Percentiles rank a stretch among this genome's conserved stretches.
Conservation (phyloP, 2,797 vertebrate genomes). For the Podarcis siculus region DNA sequence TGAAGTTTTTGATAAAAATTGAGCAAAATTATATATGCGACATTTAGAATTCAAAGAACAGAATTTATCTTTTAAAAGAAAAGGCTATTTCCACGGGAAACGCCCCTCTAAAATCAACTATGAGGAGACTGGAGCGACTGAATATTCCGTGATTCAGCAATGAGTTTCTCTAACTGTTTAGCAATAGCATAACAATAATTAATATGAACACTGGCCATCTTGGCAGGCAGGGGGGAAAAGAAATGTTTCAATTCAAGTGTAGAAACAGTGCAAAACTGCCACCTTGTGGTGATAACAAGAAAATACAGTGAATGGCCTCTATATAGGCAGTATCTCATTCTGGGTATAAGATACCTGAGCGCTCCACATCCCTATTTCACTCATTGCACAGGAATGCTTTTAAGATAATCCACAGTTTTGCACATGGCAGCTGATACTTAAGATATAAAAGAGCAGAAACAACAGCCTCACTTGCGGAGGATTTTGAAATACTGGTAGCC, state of each 20-base stretch:
- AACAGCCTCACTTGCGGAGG: not conserved
- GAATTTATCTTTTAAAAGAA: not conserved
- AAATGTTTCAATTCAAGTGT: not conserved
- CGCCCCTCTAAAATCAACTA: not conserved
- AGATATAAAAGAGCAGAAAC: not conserved
- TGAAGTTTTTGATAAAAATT: not conserved
- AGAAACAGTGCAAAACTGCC: not conserved
- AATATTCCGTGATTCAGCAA: not conserved
- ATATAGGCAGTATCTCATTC: not conserved
- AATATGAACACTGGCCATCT: not conserved
- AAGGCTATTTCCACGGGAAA: not conserved
- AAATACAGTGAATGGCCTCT: not conserved
- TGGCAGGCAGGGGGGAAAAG: not conserved
- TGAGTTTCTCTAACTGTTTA: not conserved
- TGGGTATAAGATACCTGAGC: not conserved
- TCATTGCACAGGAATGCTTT: not conserved
- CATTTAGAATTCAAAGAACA: constrained; percentile 6
- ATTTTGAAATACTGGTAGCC: not conserved
- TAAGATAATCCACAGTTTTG: not conserved
- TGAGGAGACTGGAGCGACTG: not conserved
- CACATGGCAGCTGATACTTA: not conserved
- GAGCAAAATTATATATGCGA: not conserved
- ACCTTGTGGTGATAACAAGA: not conserved
- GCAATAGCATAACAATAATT: not conserved
- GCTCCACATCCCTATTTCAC: not conserved